Percentiles rank a stretch among this genome's conserved stretches.
phyloP scores from a whole-genome alignment of 2,888 invertebrate genomes.

The Cinara cedri region DNA sequence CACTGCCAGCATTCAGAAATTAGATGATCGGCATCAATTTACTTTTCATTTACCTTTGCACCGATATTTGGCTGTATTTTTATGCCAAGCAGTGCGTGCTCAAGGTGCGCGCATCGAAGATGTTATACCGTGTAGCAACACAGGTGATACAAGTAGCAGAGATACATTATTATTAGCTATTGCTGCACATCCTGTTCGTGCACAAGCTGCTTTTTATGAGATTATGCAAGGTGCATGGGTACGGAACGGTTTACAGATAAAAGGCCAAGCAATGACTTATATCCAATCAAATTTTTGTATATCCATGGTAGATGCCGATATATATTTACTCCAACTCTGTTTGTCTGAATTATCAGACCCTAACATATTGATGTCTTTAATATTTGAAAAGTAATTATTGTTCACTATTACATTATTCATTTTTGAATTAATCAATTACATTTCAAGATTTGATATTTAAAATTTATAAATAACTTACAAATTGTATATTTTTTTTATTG shows the following conservation, averaged over 20 bases:
- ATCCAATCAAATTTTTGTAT: conserved; percentile 98
- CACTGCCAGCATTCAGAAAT: neutral
- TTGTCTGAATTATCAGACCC: conserved; percentile 86
- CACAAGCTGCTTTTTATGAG: conserved; percentile 94
- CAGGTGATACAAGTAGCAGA: conserved; percentile 74
- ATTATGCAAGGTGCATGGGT: conserved; percentile 88
- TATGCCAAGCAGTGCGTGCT: conserved; percentile 76
- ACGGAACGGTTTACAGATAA: conserved; percentile 94
- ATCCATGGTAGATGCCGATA: conserved; percentile 96
- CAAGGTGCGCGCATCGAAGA: conserved; percentile 72
- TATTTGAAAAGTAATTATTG: conserved; percentile 77
- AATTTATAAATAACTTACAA: neutral
- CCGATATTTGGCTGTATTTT: conserved; percentile 87
- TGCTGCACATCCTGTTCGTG: conserved; percentile 88
- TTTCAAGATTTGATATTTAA: neutral
- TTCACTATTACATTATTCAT: neutral
- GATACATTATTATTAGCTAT: conserved; percentile 67
- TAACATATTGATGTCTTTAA: conserved; percentile 77
- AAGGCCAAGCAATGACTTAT: conserved; percentile 99
- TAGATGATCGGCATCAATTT: conserved; percentile 76
- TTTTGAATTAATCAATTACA: neutral
- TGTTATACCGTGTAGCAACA: conserved; percentile 75
- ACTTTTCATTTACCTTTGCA: conserved; percentile 97
- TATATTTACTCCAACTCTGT: conserved; percentile 92
- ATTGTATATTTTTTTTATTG: neutral